phyloP scores from a whole-genome alignment of 2,888 invertebrate species.

The Megalurothrips usitatus region DNA sequence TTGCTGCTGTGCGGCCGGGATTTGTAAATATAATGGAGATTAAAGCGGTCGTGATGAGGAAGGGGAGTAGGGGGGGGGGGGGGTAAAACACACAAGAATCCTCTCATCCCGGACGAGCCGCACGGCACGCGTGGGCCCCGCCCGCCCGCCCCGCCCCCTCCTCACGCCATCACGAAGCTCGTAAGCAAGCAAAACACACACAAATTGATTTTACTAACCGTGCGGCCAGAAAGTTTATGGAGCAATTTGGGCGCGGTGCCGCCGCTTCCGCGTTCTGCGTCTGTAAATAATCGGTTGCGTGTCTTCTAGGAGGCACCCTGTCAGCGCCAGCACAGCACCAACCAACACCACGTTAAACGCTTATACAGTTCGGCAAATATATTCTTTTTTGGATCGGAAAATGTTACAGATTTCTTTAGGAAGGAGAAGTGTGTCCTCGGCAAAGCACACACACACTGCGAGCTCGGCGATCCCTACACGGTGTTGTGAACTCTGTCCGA shows the following conservation, averaged over 20 bases:
- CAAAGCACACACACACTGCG: no score
- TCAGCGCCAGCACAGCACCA: neutral
- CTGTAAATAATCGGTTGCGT: no score
- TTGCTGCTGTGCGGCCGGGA: neutral
- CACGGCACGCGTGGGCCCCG: neutral
- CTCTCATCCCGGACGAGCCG: neutral
- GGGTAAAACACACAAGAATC: slow-evolving; percentile 4
- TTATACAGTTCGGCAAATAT: no score
- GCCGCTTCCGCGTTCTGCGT: neutral
- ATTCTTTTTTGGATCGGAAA: no score
- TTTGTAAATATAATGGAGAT: slow-evolving; percentile 25
- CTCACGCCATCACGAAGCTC: neutral
- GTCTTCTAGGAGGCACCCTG: neutral
- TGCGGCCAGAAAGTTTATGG: neutral
- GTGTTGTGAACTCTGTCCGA: no score
- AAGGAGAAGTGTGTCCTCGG: no score
- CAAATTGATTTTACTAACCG: slow-evolving; percentile 2
- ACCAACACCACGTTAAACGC: neutral
- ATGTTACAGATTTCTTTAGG: no score
- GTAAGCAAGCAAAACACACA: slow-evolving; percentile 4
- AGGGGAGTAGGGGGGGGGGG: neutral
- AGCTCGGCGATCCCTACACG: no score
- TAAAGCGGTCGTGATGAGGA: neutral
- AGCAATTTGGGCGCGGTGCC: neutral
- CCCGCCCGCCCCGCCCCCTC: neutral